Base-by-base conservation (phyloP, 2,797 vertebrate genomes). In the Enteromius viviparus region DNA sequence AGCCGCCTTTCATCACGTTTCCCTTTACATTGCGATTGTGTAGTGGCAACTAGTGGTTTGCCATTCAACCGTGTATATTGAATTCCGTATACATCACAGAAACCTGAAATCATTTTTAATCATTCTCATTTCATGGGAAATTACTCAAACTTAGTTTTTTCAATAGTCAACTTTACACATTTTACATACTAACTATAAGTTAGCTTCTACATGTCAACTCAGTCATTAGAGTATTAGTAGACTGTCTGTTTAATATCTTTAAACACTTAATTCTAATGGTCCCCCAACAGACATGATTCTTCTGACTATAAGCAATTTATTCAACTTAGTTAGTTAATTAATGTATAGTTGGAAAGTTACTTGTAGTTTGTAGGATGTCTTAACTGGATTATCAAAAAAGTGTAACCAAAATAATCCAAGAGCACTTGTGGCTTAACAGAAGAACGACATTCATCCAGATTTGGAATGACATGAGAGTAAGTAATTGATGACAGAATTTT, bases 1-100 rank as follows among this genome's bases (percentile, higher is more conserved):
- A 89, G 89, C 62, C 32, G 1, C 11, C 11, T 77, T 53, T 66
- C 62, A 68, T 19, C 64, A 53, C 14, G 4, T 68, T 60, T 23
- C 47, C 12, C 29, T 68, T 53, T 26, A 68, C 21, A 26, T 37
- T 53, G 21, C 40, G 45, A 7, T 37, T 68, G 45, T 51, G 19
- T 21, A 76, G 40, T 14, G 76, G 6, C 42, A 29, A n/a, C 37
- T 32, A 47, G 40, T 15, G 26, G 2, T 19, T 64, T 47, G 40
- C 29, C 76, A 17, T 66, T 68, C 34, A 60, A 3, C 14, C 12
- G 0, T 40, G 14, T 78, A 21, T 23, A 34, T 42, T 29, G 11
- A 19, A 37, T 32, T 47, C 9, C 7, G 15, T 19, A 15, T 23
- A 17, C 37, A 15, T 40, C 21, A 17, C 3, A 37, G 29, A 47